Conservation (phyloP, 2,797 vertebrate genomes). For the Muraenolepis orangiensis region DNA sequence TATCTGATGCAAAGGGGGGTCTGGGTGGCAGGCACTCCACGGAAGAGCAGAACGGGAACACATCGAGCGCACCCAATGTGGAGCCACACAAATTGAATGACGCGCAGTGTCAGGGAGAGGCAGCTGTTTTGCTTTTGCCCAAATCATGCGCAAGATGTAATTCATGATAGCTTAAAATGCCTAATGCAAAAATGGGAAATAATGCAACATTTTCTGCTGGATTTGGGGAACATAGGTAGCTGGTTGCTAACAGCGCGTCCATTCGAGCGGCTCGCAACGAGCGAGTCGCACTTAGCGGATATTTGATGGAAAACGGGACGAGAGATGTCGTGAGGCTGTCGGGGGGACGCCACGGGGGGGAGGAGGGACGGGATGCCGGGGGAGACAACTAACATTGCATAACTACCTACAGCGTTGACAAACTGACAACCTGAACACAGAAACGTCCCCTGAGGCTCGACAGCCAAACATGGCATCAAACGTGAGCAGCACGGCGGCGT, state of each 20-base stretch:
- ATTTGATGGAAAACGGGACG: slow-evolving; percentile 54
- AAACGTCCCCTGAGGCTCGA: neutral
- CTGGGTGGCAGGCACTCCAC: neutral
- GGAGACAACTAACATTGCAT: slow-evolving; percentile 15
- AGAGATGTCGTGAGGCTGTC: slow-evolving; percentile 51
- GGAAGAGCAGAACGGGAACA: neutral
- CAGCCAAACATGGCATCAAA: slow-evolving; percentile 84
- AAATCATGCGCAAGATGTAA: slow-evolving; percentile 54
- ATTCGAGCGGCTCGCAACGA: slow-evolving; percentile 13
- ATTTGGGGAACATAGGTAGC: neutral
- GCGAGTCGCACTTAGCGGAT: slow-evolving; percentile 23
- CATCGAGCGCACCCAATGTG: slow-evolving; percentile 7
- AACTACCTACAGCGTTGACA: slow-evolving; percentile 32
- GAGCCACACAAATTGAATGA: neutral
- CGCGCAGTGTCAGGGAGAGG: slow-evolving; percentile 34
- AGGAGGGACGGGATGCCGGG: no score
- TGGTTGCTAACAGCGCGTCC: slow-evolving; percentile 20
- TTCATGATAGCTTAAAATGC: slow-evolving; percentile 31
- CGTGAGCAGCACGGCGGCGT: slow-evolving; percentile 65
- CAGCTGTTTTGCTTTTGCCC: slow-evolving; percentile 56
- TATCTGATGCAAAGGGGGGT: no score
- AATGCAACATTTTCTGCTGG: slow-evolving; percentile 21
- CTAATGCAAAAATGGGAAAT: slow-evolving; percentile 43
- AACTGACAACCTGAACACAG: neutral
- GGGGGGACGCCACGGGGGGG: slow-evolving; percentile 36